Conservation (phyloP, 2,797 vertebrate species). For the Sebastes trivittatus region DNA sequence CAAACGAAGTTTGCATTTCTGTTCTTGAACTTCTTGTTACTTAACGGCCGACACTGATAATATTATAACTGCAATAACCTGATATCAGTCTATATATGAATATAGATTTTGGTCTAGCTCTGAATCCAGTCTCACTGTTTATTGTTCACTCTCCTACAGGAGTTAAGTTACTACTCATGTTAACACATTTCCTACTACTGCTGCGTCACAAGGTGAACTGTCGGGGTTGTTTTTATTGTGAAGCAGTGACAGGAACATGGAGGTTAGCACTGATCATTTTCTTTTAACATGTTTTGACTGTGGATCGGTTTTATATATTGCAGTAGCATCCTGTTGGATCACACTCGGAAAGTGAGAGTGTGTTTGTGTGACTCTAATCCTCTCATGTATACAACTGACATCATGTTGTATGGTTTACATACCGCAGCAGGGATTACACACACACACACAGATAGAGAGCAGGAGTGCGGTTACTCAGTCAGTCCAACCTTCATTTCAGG, state of each 20-base stretch:
- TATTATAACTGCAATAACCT: not conserved
- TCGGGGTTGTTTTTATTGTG: not conserved
- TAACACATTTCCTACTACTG: not conserved
- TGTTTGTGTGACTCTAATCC: conserved; percentile 17
- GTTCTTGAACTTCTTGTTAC: too few species aligned
- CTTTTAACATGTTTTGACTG: not conserved
- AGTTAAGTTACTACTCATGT: not conserved
- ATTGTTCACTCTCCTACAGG: not conserved
- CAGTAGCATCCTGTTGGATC: not conserved
- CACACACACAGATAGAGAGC: not conserved
- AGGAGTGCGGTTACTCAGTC: conserved; percentile 15
- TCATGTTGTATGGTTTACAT: conserved; percentile 26
- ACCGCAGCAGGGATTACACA: conserved; percentile 7
- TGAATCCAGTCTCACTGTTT: not conserved
- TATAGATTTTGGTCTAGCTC: not conserved
- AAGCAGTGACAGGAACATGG: fast-evolving
- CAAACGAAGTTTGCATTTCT: too few species aligned
- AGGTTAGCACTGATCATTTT: not conserved
- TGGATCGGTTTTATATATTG: not conserved
- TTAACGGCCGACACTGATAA: not conserved
- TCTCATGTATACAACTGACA: conserved; percentile 12
- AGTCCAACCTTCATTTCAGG: conserved; percentile 57
- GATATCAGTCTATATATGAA: not conserved
- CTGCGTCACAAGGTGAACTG: not conserved
- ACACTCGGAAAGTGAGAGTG: not conserved